Evolutionary conservation across 2,113 vertebrate species (phyloP).

Genomic region (Felis chaus): DNA sequence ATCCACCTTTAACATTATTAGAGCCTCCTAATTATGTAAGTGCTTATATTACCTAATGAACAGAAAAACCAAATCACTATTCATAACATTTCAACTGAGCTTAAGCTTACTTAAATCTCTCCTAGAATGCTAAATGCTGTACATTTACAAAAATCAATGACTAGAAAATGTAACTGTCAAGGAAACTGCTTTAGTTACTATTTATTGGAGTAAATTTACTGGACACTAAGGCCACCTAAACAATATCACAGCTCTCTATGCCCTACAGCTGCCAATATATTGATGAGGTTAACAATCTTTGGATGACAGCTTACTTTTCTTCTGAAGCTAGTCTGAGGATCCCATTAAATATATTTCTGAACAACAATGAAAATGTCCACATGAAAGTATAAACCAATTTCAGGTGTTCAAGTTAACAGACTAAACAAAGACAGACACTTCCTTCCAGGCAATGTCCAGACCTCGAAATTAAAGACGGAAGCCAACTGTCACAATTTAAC

Average conservation of each 20-base stretch:
- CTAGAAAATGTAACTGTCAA: conserved; percentile 70
- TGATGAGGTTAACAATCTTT: conserved; percentile 43
- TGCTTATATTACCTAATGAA: not conserved
- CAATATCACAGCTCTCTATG: conserved; percentile 47
- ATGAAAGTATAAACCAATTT: conserved; percentile 63
- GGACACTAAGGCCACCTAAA: conserved; percentile 63
- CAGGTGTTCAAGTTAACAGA: not conserved
- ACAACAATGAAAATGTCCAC: conserved; percentile 66
- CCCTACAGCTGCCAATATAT: conserved; percentile 57
- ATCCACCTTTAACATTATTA: not conserved
- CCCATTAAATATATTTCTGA: conserved; percentile 69
- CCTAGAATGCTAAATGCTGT: conserved; percentile 68
- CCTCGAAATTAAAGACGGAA: conserved; percentile 1
- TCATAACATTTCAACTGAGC: conserved; percentile 60
- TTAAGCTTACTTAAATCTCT: conserved; percentile 70
- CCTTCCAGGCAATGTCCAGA: not conserved
- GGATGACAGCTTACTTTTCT: conserved; percentile 63
- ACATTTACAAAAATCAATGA: conserved; percentile 77
- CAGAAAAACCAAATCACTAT: conserved; percentile 61
- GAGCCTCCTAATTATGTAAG: not conserved
- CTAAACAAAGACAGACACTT: not conserved
- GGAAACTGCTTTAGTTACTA: conserved; percentile 72
- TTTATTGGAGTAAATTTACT: conserved; percentile 66
- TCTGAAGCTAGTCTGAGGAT: conserved; percentile 54
- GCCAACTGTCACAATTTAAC: not conserved